These are phyloP conservation scores for Rhopalosiphum maidis DNA, from an alignment of 1,140 invertebrate genomes.

Conservation along the genomic window DNA sequence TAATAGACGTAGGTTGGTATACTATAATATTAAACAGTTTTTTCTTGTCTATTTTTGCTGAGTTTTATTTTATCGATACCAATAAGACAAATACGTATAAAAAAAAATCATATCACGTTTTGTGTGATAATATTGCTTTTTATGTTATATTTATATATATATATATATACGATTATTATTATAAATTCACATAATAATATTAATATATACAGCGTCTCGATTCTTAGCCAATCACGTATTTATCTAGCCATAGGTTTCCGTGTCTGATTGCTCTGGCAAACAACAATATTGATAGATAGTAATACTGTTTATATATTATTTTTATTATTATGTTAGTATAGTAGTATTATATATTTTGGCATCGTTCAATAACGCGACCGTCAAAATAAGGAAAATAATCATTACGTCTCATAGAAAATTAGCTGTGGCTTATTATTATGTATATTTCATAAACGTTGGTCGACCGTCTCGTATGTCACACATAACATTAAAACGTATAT, in stretches of 20 bases:
- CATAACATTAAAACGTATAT: background rate
- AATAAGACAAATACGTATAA: background rate
- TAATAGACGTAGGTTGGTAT: slow-evolving; percentile 7
- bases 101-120: slow-evolving; percentile 3
- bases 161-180: background rate
- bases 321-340: background rate
- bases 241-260: slow-evolving; percentile 26
- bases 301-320: background rate
- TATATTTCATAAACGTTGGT: background rate
- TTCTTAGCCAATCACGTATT: background rate
- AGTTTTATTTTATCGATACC: background rate
- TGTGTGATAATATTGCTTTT: background rate
- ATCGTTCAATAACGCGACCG: background rate
- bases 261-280: slow-evolving; percentile 1
- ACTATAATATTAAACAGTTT: background rate
- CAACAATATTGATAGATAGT: background rate
- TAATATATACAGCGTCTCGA: slow-evolving; percentile 6
- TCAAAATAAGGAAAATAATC: background rate
- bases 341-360: background rate
- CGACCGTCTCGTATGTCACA: background rate
- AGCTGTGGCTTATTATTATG: background rate
- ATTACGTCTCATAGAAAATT: background rate
- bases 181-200: background rate
- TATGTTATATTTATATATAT: background rate
- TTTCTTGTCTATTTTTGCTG: background rate